Evolutionary conservation across 2,797 vertebrate species (phyloP), one percentile per base, ranked within the genome.

Genomic region (Parambassis ranga): DNA sequence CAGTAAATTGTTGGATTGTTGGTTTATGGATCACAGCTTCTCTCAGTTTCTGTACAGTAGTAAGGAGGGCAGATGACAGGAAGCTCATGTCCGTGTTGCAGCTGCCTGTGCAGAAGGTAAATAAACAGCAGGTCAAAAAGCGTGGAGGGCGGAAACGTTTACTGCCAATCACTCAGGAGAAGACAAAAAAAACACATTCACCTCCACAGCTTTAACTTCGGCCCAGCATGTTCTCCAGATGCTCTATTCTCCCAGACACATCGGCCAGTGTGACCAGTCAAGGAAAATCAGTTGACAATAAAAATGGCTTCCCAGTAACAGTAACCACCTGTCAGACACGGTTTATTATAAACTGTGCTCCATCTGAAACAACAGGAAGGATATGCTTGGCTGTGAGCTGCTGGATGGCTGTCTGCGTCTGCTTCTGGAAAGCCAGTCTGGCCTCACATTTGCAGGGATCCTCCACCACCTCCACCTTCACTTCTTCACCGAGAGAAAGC

Each of bases 361-460:
- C 73, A 64, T 36, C 56, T 79, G 73, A 74, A 60, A 51, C 53
- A 69, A 68, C 67, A 72, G 41, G 87, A 95, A 97, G 96, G 97
- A 99, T 99, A 98, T 99, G 65, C 83, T 93, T 98, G 71, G 83
- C 83, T 15, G 92, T 91, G 67, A 99, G 89, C 79, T 93, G 91
- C 87, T 96, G 93, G 36, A 99, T 87, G 69, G 81, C 82, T 0
- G 89, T 91, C 74, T 91, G 95, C 8, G 94, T 93, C 15, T 93
- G 91, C 64, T 91, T 93, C 86, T 96, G 96, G 89, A 98, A 95
- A 3, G 88, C 93, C 88, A 94, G 79, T 2, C 93, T 90, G 70
- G 94, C 94, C 73, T 95, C 93, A 81, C 96, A 98, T 36, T 93
- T 94, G 75, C 97, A 99, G 6, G 93, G 92, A 31, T 97, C 94